phyloP scores from a whole-genome alignment of 2,888 invertebrate species.

The Cataglyphis rosenhaueri region DNA sequence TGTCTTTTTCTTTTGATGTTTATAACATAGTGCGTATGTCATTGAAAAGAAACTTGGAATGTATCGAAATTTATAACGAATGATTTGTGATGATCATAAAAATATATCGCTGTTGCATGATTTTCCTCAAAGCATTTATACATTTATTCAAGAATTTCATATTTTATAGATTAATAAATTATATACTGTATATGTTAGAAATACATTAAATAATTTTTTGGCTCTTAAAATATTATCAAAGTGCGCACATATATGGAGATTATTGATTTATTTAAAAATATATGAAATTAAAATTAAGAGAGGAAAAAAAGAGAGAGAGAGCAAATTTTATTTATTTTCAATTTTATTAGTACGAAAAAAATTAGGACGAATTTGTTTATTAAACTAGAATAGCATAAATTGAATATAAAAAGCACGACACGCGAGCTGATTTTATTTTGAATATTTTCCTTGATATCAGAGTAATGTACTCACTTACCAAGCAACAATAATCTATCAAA shows the following conservation, averaged over 20 bases:
- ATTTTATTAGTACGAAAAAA: neutral
- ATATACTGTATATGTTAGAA: neutral
- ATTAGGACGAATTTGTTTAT: neutral
- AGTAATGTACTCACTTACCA: neutral
- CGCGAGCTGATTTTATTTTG: neutral
- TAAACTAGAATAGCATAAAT: neutral
- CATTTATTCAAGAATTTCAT: neutral
- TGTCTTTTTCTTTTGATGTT: neutral
- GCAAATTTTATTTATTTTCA: neutral
- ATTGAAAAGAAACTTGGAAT: constrained; percentile 3
- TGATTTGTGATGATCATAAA: constrained; percentile 37
- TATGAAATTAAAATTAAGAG: neutral
- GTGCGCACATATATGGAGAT: neutral
- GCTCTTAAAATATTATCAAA: neutral
- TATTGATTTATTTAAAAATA: neutral
- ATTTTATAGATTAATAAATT: neutral
- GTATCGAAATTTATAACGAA: constrained; percentile 24
- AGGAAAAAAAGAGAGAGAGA: neutral
- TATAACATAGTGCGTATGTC: constrained; percentile 7
- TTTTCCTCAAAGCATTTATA: neutral
- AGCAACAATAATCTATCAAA: constrained; percentile 12
- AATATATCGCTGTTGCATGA: constrained; percentile 2
- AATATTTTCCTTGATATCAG: neutral
- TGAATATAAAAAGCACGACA: neutral
- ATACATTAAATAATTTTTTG: neutral